Conservation (phyloP, 2,113 vertebrate genomes). For the Pseudopodoces humilis region DNA sequence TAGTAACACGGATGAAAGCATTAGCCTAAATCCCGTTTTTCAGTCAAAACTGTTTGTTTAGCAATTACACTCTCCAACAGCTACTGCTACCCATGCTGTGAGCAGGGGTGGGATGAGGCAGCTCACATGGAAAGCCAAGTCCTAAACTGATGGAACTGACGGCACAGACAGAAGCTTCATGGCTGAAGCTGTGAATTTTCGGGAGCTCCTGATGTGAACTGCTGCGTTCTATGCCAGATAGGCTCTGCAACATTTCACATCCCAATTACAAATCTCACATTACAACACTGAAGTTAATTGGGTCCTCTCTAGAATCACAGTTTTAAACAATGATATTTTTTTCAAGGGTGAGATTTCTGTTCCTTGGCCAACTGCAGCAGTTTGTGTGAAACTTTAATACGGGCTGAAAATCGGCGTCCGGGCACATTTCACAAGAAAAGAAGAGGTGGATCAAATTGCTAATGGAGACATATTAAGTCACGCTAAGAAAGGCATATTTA, state of each 20-base stretch:
- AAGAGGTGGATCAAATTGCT: slow-evolving; percentile 23
- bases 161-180: not conserved
- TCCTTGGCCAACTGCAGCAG: not conserved
- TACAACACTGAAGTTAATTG: accelerated
- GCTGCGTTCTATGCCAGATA: too few relatives aligned
- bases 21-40: slow-evolving; percentile 21
- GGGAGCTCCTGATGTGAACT: not conserved
- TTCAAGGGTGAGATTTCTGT: not conserved
- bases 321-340: not conserved
- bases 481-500: not conserved
- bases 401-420: not conserved
- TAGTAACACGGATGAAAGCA: not conserved
- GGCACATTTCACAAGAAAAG: not conserved
- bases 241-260: not conserved
- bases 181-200: not conserved
- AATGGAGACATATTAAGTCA: slow-evolving; percentile 13
- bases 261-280: not conserved
- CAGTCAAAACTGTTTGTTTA: slow-evolving; percentile 1
- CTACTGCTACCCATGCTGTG: not conserved
- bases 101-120: not conserved
- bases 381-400: not conserved
- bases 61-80: not conserved
- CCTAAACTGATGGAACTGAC: not conserved
- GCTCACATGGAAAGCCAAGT: not conserved
- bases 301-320: not conserved